These are phyloP conservation scores for Pheosia tremula DNA, from an alignment of 2,888 invertebrate genomes.

Conservation along the genomic window DNA sequence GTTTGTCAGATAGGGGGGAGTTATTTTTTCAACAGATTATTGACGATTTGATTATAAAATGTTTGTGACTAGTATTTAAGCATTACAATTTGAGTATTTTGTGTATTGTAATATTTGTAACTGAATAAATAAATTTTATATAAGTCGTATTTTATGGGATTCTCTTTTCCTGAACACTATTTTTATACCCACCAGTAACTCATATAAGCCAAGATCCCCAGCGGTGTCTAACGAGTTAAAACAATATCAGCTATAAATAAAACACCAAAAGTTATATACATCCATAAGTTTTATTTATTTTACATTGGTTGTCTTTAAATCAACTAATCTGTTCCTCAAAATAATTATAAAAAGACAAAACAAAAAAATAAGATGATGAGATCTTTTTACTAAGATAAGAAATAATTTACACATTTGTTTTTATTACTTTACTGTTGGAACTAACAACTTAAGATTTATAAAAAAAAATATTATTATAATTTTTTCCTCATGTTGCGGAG, in stretches of 20 bases:
- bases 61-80: slow-evolving; percentile 27
- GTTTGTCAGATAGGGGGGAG: too few species aligned
- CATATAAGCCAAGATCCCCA: too few species aligned
- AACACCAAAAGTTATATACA: slow-evolving; percentile 75
- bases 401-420: slow-evolving; percentile 78
- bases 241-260: slow-evolving; percentile 43
- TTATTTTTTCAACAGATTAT: neutral
- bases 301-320: slow-evolving; percentile 85
- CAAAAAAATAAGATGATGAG: slow-evolving; percentile 84
- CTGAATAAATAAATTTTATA: slow-evolving; percentile 35
- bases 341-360: slow-evolving; percentile 83
- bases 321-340: slow-evolving; percentile 84
- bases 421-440: slow-evolving; percentile 77
- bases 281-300: slow-evolving; percentile 85
- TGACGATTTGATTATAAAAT: neutral
- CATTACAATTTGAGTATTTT: slow-evolving; percentile 40
- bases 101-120: slow-evolving; percentile 41
- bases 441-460: slow-evolving; percentile 78
- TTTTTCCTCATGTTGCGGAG: slow-evolving; percentile 42
- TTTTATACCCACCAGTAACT: too few species aligned
- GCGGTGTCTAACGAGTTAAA: too few species aligned
- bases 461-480: slow-evolving; percentile 50
- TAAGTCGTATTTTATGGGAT: neutral
- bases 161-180: neutral
- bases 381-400: slow-evolving; percentile 85